These are phyloP conservation scores for Montipora efflorescens DNA, from an alignment of 64 coral and sea anemone species.

Conservation along the genomic window DNA sequence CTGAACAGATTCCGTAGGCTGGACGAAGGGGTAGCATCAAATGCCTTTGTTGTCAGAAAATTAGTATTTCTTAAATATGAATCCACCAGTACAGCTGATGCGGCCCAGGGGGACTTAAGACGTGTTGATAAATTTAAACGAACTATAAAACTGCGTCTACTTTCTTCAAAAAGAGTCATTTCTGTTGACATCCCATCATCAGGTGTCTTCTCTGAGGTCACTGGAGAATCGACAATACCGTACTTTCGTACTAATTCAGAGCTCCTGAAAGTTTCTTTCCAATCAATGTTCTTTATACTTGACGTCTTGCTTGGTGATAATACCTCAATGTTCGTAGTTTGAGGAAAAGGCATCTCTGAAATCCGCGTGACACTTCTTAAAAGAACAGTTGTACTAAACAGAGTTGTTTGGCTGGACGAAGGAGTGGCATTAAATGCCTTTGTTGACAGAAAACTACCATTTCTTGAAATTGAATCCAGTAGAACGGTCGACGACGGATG, in stretches of 20 bases:
- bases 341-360: background rate
- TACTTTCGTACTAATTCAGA: background rate
- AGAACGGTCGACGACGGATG: background rate
- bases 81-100: too few relatives aligned
- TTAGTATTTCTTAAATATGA: background rate
- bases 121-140: background rate
- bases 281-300: background rate
- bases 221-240: background rate
- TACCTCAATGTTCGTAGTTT: background rate
- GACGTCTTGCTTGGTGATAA: background rate
- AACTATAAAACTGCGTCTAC: background rate
- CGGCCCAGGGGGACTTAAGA: background rate
- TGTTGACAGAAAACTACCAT: background rate
- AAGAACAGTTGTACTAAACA: background rate
- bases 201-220: background rate
- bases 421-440: background rate
- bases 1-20: too few relatives aligned
- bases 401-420: background rate
- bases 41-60: background rate
- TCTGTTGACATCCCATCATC: background rate
- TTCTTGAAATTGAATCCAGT: background rate
- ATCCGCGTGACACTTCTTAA: background rate
- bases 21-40: too few relatives aligned
- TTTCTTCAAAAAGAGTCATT: background rate
- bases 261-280: background rate